These are phyloP conservation scores for Melanotaenia maccullochi DNA, from an alignment of 2,797 vertebrate species.

Conservation along the genomic window DNA sequence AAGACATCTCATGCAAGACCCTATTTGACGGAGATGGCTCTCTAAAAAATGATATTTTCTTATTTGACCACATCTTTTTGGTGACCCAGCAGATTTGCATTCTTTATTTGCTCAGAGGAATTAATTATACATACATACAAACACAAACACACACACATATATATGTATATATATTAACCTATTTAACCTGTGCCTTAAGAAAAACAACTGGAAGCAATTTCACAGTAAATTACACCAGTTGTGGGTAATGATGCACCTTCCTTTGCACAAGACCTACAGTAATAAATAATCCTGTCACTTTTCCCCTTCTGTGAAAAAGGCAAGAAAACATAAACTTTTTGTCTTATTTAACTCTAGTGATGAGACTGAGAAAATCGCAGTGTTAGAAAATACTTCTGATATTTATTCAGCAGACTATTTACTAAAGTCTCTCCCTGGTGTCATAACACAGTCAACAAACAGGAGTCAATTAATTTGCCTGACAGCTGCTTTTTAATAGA, in stretches of 20 bases:
- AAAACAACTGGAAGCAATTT: conserved; percentile 61
- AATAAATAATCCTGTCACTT: not conserved
- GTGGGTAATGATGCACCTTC: conserved; percentile 32
- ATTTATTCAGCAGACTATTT: not conserved
- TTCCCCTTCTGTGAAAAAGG: not conserved
- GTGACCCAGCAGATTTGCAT: not conserved
- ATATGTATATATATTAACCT: not conserved
- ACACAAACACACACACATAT: too few species aligned
- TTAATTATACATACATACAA: not conserved
- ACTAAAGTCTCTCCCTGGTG: not conserved
- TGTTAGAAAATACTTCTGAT: not conserved
- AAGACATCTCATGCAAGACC: not conserved
- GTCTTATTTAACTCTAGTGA: not conserved
- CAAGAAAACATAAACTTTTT: not conserved
- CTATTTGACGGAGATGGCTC: not conserved
- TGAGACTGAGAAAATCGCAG: not conserved
- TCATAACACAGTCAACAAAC: not conserved
- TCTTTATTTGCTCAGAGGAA: not conserved
- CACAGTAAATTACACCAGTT: conserved; percentile 43
- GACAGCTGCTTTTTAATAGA: conserved; percentile 27
- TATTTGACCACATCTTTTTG: not conserved
- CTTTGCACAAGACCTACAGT: conserved; percentile 11
- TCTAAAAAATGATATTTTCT: not conserved
- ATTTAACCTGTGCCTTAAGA: conserved; percentile 16
- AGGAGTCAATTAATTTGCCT: not conserved